These are phyloP conservation scores for Erinaceus europaeus DNA, from an alignment of 2,113 vertebrate species.

Conservation along the genomic window DNA sequence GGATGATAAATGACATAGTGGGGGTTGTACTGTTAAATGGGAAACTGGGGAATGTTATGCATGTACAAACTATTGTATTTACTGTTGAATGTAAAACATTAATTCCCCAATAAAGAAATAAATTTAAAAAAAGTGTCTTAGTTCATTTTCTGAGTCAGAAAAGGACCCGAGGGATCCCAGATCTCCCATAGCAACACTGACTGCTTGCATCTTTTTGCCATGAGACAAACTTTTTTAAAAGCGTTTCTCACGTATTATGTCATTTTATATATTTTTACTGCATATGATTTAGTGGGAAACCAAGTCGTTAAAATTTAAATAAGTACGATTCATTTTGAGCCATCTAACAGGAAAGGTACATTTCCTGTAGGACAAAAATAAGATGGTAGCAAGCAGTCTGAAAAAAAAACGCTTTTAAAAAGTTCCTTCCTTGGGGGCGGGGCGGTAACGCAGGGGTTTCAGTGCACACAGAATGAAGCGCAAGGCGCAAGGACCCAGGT, in stretches of 20 bases:
- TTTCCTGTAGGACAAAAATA: slow-evolving; percentile 61
- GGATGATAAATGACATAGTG: too few relatives aligned
- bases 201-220: background rate
- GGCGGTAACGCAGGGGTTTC: too few relatives aligned
- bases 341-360: slow-evolving; percentile 58
- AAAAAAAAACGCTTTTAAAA: background rate
- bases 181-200: background rate
- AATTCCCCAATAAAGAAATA: too few relatives aligned
- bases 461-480: too few relatives aligned
- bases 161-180: too few relatives aligned
- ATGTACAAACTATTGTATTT: too few relatives aligned
- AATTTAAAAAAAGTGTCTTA: too few relatives aligned
- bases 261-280: background rate
- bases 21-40: too few relatives aligned
- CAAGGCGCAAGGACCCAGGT: too few relatives aligned
- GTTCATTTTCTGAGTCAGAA: background rate
- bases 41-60: too few relatives aligned
- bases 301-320: background rate
- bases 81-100: too few relatives aligned
- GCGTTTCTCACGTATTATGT: background rate
- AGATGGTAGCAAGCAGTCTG: background rate
- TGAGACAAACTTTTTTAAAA: background rate
- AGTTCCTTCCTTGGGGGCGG: background rate
- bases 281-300: background rate
- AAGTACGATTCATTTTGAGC: background rate